Evolutionary conservation across 2,888 invertebrate genomes (phyloP).

Genomic region (Eulithis prunata): DNA sequence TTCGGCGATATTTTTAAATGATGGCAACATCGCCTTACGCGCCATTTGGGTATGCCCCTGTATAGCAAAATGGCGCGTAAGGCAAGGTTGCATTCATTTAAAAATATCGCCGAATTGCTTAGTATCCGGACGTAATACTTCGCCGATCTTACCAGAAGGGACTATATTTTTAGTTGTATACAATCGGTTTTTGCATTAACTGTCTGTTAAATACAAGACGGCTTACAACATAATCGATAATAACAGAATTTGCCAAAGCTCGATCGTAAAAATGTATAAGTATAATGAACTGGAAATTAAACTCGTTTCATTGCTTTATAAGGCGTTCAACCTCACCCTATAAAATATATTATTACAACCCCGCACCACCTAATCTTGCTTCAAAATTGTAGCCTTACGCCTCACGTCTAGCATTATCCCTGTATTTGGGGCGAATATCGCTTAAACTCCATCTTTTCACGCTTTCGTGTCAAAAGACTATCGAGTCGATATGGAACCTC

Average conservation of each 20-base stretch:
- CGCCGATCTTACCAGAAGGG: too few relatives aligned
- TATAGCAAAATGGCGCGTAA: too few relatives aligned
- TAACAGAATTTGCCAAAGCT: background rate
- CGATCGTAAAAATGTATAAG: background rate
- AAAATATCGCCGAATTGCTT: too few relatives aligned
- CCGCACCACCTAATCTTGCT: constrained; percentile 2
- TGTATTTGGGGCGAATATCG: constrained; percentile 26
- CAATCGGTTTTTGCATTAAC: too few relatives aligned
- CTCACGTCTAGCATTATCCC: constrained; percentile 17
- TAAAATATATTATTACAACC: constrained; percentile 10
- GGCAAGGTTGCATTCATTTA: too few relatives aligned
- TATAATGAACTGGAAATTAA: constrained; percentile 4
- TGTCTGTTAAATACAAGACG: too few relatives aligned
- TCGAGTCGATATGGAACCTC: constrained; percentile 33
- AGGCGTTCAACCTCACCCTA: constrained; percentile 1
- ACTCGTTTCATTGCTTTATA: constrained; percentile 5
- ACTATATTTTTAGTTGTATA: too few relatives aligned
- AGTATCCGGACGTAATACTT: too few relatives aligned
- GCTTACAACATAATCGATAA: background rate
- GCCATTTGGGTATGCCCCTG: too few relatives aligned
- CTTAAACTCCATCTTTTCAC: constrained; percentile 35
- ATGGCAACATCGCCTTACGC: too few relatives aligned
- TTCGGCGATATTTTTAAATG: too few relatives aligned
- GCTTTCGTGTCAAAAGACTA: constrained; percentile 39
- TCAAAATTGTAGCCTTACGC: constrained; percentile 16